These are phyloP conservation scores for Channallabes apus DNA, from an alignment of 2,797 vertebrate species.

Conservation along the genomic window DNA sequence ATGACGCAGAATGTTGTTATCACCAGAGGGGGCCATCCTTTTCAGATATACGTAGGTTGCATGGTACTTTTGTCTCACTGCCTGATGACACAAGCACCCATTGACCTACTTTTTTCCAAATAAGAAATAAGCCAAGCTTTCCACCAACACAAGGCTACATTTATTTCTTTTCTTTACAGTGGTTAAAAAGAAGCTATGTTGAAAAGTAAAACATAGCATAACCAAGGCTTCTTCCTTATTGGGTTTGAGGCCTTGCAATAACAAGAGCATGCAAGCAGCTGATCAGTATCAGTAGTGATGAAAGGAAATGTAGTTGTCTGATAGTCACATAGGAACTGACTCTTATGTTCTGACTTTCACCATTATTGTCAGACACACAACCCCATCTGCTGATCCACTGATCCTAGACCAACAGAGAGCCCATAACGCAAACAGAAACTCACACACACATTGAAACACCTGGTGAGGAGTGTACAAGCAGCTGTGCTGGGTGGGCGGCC, in stretches of 20 bases:
- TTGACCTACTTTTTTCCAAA: conserved; percentile 55
- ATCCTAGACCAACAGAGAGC: conserved; percentile 18
- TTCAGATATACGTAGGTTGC: background rate
- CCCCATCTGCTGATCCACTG: background rate
- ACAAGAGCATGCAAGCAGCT: background rate
- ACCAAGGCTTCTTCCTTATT: background rate
- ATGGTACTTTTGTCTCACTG: conserved; percentile 35
- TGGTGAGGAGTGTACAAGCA: conserved; percentile 40
- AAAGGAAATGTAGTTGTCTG: background rate
- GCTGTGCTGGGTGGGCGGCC: conserved; percentile 40
- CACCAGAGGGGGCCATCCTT: background rate
- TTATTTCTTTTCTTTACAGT: conserved; percentile 18
- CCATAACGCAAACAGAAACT: conserved; percentile 15
- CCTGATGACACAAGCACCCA: conserved; percentile 38
- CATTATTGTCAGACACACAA: conserved; percentile 20
- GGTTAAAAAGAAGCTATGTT: conserved; percentile 22
- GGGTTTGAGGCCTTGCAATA: too few relatives aligned
- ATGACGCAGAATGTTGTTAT: background rate
- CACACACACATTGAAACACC: conserved; percentile 42
- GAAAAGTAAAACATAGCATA: background rate
- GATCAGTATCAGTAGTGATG: conserved; percentile 6
- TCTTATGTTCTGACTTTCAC: background rate
- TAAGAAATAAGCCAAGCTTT: conserved; percentile 44
- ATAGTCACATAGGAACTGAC: background rate
- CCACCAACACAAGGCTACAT: conserved; percentile 8